Percentiles rank a stretch among this genome's conserved stretches.
Evolutionary conservation across 1,140 invertebrate genomes (phyloP).

Genomic region (Sesamia nonagrioides): DNA sequence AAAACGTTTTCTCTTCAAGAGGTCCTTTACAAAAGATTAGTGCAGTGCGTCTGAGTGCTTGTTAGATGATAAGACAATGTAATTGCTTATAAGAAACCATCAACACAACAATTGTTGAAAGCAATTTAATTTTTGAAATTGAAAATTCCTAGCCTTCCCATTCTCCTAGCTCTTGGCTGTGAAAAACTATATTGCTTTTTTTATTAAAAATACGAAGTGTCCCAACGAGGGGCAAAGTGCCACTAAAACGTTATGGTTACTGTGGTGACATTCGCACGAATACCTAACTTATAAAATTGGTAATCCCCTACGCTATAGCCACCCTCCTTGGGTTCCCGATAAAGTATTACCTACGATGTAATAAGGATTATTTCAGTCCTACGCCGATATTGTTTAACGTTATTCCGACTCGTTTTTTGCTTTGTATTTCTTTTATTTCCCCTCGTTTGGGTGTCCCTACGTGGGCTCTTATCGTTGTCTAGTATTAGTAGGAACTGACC

Average conservation of each 20-base stretch:
- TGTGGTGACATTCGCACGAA: conserved; percentile 83
- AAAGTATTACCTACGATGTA: conserved; percentile 71
- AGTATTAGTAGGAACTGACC: conserved; percentile 9
- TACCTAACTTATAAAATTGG: conserved; percentile 86
- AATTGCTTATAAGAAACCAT: conserved; percentile 42
- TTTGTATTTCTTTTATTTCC: conserved; percentile 48
- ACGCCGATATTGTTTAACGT: conserved; percentile 60
- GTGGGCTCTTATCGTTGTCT: conserved; percentile 27
- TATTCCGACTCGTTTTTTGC: conserved; percentile 53
- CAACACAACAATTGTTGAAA: conserved; percentile 66
- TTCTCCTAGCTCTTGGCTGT: conserved; percentile 63
- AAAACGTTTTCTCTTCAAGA: neutral
- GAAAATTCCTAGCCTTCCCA: conserved; percentile 74
- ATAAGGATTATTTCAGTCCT: conserved; percentile 62
- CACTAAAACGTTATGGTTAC: conserved; percentile 86
- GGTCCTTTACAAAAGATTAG: neutral
- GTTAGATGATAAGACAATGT: neutral
- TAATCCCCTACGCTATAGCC: conserved; percentile 70
- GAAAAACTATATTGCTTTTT: conserved; percentile 85
- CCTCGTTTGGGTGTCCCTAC: conserved; percentile 29
- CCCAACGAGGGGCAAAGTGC: conserved; percentile 82
- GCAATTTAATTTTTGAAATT: conserved; percentile 82
- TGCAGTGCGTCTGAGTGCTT: neutral
- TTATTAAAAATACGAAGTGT: conserved; percentile 85
- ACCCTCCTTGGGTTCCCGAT: conserved; percentile 67